Evolutionary conservation across 2,888 invertebrate species (phyloP), one percentile per base, ranked within the genome.

Genomic region (Eupsilia transversa): DNA sequence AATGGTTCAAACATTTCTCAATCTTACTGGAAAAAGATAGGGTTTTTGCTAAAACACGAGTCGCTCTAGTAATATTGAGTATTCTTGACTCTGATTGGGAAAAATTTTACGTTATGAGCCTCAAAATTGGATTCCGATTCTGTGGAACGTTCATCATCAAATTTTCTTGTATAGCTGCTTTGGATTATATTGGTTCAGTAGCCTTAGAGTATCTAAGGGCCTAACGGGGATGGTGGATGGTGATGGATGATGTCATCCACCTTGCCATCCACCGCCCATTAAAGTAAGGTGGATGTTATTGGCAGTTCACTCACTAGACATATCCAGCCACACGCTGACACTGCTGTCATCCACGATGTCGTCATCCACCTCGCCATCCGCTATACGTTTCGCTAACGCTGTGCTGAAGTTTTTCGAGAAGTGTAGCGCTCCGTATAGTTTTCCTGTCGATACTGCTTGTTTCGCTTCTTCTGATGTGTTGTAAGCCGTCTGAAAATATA

Each of bases 391-490:
- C 69, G 96, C 94, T 61, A 98, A 94, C 0, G 97, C 97, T 12
- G 93, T 90, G 1, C 98, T 98, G 91, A 98, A 99, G 93, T 98
- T 98, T 30, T 92, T 91, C 0, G 97, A 94, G 89, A 99, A 97
- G 82, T 97, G 95, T 30, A 99, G 91, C 0, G 97, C 97, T 0
- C 96, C 96, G 87, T 95, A 96, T 61, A 93, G 77, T 9, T 84
- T 79, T 7, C 94, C 95, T 0, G 80, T 86, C 0, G 89, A 75
- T 0, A 96, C 94, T 0, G 94, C 93, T 0, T 80, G 46, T 60
- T 92, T 93, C 0, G 95, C 96, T 54, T 92, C 92, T 0, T 90
- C 90, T 1, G 93, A 89, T 0, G 92, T 87, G 81, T 94, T 93
- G 88, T 93, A 96, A 14, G 85, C 79, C 9, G 88, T 89, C 96